Conservation (phyloP, 2,113 vertebrate genomes). For the Smithornis capensis region DNA sequence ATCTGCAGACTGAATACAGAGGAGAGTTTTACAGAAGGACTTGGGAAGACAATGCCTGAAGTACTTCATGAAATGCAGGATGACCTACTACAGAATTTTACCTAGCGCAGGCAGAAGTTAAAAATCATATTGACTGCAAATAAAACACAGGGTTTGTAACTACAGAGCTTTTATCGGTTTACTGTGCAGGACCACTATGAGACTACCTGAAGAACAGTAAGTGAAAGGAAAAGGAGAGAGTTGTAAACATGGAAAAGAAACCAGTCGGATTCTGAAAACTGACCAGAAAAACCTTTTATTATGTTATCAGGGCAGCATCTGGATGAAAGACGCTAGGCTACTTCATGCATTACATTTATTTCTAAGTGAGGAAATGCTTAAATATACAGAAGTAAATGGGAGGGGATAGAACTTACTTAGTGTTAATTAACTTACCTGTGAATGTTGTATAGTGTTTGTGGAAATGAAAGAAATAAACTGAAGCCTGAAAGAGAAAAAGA, state of each 20-base stretch:
- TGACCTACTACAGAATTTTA: not conserved
- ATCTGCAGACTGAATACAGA: not conserved
- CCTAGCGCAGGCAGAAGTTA: not conserved
- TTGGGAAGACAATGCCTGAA: not conserved
- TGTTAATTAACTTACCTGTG: constrained; percentile 39
- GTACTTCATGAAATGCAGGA: not conserved
- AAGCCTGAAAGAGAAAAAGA: constrained; percentile 52
- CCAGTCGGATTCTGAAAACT: not conserved
- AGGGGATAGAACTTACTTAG: not conserved
- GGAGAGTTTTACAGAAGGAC: not conserved
- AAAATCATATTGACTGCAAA: not conserved
- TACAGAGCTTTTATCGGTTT: not conserved
- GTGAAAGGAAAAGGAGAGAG: not conserved
- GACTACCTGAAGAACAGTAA: not conserved
- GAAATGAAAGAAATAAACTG: constrained; percentile 57
- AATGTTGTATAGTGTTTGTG: constrained; percentile 65
- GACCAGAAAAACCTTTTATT: not conserved
- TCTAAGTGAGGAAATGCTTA: not conserved
- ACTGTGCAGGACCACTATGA: not conserved
- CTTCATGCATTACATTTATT: not conserved
- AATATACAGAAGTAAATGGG: not conserved
- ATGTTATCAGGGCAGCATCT: not conserved
- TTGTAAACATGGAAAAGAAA: not conserved
- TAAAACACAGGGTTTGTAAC: not conserved
- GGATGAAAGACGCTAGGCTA: not conserved